Evolutionary conservation across 2,888 invertebrate species (phyloP).

Genomic region (Flabesymbios commensalis): DNA sequence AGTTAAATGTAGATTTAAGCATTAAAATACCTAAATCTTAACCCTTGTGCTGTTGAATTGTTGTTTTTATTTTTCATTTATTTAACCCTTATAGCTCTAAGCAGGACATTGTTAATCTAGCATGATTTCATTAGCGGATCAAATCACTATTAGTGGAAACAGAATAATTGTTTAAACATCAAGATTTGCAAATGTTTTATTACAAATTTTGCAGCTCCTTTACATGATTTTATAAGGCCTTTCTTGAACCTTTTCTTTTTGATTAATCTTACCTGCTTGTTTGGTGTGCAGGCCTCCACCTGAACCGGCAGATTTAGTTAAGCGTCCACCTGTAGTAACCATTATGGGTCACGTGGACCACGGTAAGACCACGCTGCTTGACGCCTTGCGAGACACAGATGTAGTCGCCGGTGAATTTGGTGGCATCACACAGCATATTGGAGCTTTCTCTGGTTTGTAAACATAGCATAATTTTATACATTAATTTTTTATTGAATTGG

Average conservation of each 20-base stretch:
- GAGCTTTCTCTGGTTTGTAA: constrained; percentile 79
- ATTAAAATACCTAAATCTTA: neutral
- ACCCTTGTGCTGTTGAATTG: no score
- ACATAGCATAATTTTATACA: constrained; percentile 56
- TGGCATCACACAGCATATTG: constrained; percentile 98
- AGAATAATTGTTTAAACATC: no score
- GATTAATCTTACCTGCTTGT: constrained; percentile 4
- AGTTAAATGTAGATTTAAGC: no score
- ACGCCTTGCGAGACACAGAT: constrained; percentile 80
- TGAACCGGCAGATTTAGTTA: constrained; percentile 68
- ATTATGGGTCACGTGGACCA: constrained; percentile 99
- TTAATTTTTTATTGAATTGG: no score
- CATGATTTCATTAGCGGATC: neutral
- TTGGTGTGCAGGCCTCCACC: constrained; percentile 41
- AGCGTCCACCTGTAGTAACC: constrained; percentile 90
- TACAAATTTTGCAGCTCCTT: no score
- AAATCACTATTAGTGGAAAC: neutral
- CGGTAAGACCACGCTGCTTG: constrained; percentile 96
- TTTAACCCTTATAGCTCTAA: no score
- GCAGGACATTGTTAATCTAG: neutral
- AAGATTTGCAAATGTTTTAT: no score
- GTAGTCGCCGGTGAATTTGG: constrained; percentile 93
- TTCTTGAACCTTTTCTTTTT: no score
- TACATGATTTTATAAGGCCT: no score
- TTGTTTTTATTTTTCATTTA: no score